Base-by-base conservation (phyloP, 1,140 invertebrate genomes). In the Anadara kagoshimensis region DNA sequence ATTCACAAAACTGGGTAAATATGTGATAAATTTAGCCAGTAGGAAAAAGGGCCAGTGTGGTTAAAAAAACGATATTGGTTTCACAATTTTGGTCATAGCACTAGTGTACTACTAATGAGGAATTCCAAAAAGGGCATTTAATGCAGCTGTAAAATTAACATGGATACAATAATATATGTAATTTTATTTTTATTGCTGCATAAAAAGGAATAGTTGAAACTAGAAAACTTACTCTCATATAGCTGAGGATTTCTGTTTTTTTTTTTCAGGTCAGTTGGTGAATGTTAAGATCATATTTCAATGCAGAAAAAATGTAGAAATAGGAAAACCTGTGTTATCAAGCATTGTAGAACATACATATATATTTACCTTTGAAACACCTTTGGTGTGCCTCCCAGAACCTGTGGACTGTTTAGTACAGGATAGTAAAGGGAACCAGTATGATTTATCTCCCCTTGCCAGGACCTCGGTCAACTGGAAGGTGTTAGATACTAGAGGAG, bases 371-470 rank as follows among this genome's bases (percentile, higher is more conserved):
- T 80, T 87, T 70, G 58, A 71, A 11, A 87, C 86, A 10, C 69
- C 86, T 1, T 62, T 87, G 43, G 82, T 81, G 16, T 87, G 86
- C 69, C 53, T 61, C 11, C 82, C 83, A 7, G 63, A 80, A 24
- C 74, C 78, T 24, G 80, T 83, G 11, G 83, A 84, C 66, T 87
- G 86, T 66, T n/a, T 79, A n/a, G 78, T 82, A 2, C 67, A 81
- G 43, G 86, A 87, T 72, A 36, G 67, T 5, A 41, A 70, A 7
- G 86, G 86, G 2, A 69, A 76, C 53, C 75, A 81, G 73, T 87
- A 82, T 78, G 82, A 87, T 62, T 74, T 87, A 14, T 70, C 71
- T 29, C 69, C 78, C 10, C 64, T 87, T 29, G 76, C 78, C 12
- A 79, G 73, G n/a, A 41, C 64, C 3, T 64, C 44, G 8, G 47